phyloP scores from a whole-genome alignment of 2,113 vertebrate genomes.

The Chlorodrepanis virens region DNA sequence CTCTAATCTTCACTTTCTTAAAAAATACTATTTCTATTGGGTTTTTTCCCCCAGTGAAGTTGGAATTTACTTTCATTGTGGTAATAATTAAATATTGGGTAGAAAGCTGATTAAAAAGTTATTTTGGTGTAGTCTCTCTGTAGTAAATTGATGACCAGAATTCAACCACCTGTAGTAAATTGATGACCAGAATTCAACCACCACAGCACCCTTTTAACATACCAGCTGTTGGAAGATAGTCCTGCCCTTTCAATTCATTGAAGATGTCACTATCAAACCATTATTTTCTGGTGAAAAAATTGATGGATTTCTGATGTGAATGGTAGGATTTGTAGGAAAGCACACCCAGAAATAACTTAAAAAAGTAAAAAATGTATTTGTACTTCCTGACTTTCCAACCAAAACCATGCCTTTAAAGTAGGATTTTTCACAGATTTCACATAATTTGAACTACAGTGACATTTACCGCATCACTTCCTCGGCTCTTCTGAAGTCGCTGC shows the following conservation, averaged over 20 bases:
- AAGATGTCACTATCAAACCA: neutral
- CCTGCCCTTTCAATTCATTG: neutral
- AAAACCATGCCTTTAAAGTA: neutral
- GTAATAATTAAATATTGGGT: neutral
- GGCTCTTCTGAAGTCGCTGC: neutral
- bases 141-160: neutral
- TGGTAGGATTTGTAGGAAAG: neutral
- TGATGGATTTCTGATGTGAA: neutral
- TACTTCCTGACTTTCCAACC: neutral
- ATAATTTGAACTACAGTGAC: neutral
- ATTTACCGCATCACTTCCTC: neutral
- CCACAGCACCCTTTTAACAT: neutral
- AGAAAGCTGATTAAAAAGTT: neutral
- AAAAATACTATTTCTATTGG: neutral
- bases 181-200: neutral
- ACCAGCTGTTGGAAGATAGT: neutral
- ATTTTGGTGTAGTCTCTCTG: neutral
- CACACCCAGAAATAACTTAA: neutral
- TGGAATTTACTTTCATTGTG: neutral
- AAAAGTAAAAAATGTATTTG: neutral
- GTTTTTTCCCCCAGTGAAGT: rapidly evolving
- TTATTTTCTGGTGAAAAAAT: neutral
- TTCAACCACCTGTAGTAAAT: neutral
- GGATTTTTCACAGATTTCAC: neutral
- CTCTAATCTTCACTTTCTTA: neutral